Conservation (phyloP, 2,113 vertebrate genomes). For the Uria lomvia region DNA sequence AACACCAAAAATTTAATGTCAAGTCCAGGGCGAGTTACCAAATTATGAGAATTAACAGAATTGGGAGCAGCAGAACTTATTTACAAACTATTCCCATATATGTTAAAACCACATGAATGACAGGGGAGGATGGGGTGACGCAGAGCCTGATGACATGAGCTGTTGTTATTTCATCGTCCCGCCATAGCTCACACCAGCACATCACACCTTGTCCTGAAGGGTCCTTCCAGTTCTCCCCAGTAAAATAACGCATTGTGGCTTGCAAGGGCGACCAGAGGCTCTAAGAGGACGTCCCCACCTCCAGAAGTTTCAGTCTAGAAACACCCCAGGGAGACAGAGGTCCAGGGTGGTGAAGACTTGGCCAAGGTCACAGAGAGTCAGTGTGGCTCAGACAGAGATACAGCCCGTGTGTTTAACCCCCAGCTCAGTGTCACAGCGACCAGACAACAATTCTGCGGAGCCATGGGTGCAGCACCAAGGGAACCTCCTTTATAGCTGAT, state of each 20-base stretch:
- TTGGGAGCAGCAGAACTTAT: neutral
- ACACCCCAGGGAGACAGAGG: neutral
- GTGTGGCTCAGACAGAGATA: neutral
- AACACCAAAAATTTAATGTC: neutral
- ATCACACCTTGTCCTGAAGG: neutral
- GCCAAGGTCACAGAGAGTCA: neutral
- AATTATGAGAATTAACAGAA: neutral
- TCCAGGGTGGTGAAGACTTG: neutral
- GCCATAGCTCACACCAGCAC: fast-evolving
- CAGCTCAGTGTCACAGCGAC: neutral
- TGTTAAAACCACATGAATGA: neutral
- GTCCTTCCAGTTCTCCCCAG: neutral
- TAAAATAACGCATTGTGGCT: neutral
- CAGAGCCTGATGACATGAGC: neutral
- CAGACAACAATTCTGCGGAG: neutral
- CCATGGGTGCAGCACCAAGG: fast-evolving
- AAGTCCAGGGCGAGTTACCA: neutral
- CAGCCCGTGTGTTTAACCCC: neutral
- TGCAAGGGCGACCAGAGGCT: neutral
- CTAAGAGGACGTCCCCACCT: neutral
- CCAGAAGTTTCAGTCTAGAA: neutral
- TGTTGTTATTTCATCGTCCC: neutral
- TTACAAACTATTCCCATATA: neutral
- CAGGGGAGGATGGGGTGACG: neutral
- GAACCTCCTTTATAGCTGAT: neutral